Evolutionary conservation across 2,113 vertebrate species (phyloP), one percentile per base, ranked within the genome.

Genomic region (Chaetura pelagica): DNA sequence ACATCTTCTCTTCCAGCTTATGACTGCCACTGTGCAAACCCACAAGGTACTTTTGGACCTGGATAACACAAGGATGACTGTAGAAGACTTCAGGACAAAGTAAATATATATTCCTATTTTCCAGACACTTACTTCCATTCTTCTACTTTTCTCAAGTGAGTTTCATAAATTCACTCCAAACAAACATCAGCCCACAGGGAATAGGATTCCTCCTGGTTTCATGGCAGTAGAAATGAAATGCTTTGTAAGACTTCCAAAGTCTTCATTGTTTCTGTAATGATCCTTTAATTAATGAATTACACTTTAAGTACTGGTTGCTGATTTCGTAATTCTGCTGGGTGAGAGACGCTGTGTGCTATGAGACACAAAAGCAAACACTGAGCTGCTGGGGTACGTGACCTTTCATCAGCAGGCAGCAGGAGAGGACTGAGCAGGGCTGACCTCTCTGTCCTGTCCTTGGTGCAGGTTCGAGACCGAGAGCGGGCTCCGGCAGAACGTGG

Each of bases 41-140:
- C 94, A 98, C 93, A 98, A 94, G 90, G 90, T 97, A 3, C 44
- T 98, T 73, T 85, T 99, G 83, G 98, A 99, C 69, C 98, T 98
- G 7, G 98, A 99, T 89, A 99, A 99, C 2, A 97, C 98, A 30
- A 98, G 97, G 93, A 98, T 99, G 96, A 98, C 98, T 11, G 98
- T 98, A 7, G 98, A 99, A 9, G 99, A 99, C 93, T 99, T 99
- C 95, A 98, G 97, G 96, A 97, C 97, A 87, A 99, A 99, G 99
- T 99, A 97, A 99, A 98, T 97, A 67, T 6, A 24, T 9, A n/a
- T 27, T 76, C 23, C 24, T 24, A 9, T 87, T 87, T 67, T 58
- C 35, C 52, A 54, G 44, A 10, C 12, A 6, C 27, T 46, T 20
- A 13, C 17, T 29, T 51, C 48, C 57, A 76, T 93, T 80, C 55